Conservation (phyloP, 2,113 vertebrate species). For the Rynchops niger region DNA sequence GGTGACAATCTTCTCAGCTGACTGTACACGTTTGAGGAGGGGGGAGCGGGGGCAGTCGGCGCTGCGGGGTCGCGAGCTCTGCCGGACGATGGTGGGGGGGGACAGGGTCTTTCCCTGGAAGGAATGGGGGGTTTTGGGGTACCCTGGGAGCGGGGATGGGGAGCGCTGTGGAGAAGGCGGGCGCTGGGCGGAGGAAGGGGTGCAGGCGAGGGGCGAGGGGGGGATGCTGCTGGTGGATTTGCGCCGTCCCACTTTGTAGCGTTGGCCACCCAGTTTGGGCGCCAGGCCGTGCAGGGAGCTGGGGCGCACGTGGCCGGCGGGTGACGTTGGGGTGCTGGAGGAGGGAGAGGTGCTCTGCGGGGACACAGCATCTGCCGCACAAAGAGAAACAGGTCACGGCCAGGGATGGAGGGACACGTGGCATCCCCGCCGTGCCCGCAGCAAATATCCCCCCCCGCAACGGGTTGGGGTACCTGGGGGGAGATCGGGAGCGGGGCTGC, state of each 20-base stretch:
- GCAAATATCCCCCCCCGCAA: not conserved
- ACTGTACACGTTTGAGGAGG: conserved; percentile 89
- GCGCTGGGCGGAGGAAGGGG: conserved; percentile 78
- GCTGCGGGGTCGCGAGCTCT: conserved; percentile 81
- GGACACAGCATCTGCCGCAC: conserved; percentile 81
- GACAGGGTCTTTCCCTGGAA: conserved; percentile 87
- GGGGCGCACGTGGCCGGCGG: conserved; percentile 89
- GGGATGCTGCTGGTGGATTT: conserved; percentile 98
- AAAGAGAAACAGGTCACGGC: not conserved
- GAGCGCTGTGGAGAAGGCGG: conserved; percentile 89
- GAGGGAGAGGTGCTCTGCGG: conserved; percentile 89
- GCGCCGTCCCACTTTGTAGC: conserved; percentile 88
- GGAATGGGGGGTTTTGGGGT: conserved; percentile 80
- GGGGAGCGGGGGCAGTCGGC: conserved; percentile 86
- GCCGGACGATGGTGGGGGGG: conserved; percentile 84
- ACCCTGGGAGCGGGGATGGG: conserved; percentile 82
- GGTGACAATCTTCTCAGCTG: conserved; percentile 85
- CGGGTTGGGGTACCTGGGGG: conserved; percentile 71
- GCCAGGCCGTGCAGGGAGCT: conserved; percentile 92
- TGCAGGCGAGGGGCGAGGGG: conserved; percentile 92
- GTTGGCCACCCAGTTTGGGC: conserved; percentile 86
- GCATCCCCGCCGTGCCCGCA: not conserved
- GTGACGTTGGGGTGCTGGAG: conserved; percentile 92
- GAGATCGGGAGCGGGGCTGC: conserved; percentile 85
- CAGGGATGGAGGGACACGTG: not conserved